Evolutionary conservation across 2,888 invertebrate genomes (phyloP).

Genomic region (Lysandra bellargus): DNA sequence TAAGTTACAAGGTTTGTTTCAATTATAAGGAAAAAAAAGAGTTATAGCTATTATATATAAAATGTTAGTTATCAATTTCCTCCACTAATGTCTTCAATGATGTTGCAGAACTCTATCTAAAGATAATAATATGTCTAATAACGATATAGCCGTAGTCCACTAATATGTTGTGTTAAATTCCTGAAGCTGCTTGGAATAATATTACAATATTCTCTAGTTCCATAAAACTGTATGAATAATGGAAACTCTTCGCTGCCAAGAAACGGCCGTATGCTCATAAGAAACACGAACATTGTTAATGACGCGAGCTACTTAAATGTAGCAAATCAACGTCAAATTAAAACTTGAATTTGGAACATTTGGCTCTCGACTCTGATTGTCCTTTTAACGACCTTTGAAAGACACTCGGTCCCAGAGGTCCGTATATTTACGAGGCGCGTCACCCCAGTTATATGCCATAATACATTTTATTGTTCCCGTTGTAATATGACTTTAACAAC

Average conservation of each 20-base stretch:
- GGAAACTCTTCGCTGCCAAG: neutral
- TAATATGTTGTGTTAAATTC: neutral
- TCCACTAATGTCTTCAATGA: too few species aligned
- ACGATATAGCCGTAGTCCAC: too few species aligned
- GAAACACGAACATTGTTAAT: neutral
- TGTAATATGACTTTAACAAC: constrained; percentile 44
- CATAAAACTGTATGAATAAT: constrained; percentile 3
- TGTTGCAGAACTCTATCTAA: neutral
- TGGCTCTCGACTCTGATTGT: constrained; percentile 8
- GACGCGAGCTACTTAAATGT: constrained; percentile 8
- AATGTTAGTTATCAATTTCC: too few species aligned
- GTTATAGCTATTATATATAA: too few species aligned
- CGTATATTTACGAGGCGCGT: constrained; percentile 29
- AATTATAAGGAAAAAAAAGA: too few species aligned
- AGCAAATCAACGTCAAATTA: constrained; percentile 12
- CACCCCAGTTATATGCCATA: constrained; percentile 29
- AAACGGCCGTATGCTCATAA: neutral
- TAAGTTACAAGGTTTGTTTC: too few species aligned
- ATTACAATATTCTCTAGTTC: neutral
- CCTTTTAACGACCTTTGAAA: constrained; percentile 20
- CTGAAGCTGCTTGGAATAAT: neutral
- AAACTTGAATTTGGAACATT: constrained; percentile 15
- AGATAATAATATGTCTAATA: neutral
- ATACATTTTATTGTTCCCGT: constrained; percentile 39
- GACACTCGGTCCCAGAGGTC: constrained; percentile 19